A percentile compares a stretch with the other conserved stretches of the same genome.
Conservation (phyloP, 1,140 invertebrate genomes). For the Mesaphorura yosii region DNA sequence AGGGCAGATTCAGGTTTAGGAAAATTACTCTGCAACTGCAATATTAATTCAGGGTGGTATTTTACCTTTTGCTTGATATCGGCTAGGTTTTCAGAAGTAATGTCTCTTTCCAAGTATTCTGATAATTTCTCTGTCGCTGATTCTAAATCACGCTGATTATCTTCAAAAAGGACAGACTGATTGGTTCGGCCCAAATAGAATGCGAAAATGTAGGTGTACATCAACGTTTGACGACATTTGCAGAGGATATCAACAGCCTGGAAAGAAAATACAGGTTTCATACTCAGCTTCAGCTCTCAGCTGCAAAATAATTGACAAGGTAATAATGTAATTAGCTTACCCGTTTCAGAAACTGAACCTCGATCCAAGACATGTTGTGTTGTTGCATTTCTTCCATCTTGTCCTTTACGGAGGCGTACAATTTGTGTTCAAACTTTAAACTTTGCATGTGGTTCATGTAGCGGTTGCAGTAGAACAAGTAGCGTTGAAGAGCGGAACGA, state of each 20-base stretch:
- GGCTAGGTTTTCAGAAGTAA: slow-evolving; percentile 90
- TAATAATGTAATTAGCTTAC: slow-evolving; percentile 2
- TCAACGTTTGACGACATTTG: slow-evolving; percentile 91
- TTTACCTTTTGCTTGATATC: slow-evolving; percentile 96
- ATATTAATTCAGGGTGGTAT: background rate
- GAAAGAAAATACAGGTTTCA: slow-evolving; percentile 5
- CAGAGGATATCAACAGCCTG: slow-evolving; percentile 90
- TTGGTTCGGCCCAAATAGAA: slow-evolving; percentile 97
- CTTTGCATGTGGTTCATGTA: slow-evolving; percentile 99
- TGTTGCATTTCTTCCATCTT: slow-evolving; percentile 99
- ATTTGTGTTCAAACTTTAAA: slow-evolving; percentile 92
- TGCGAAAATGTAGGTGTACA: slow-evolving; percentile 99
- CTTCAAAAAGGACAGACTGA: slow-evolving; percentile 87
- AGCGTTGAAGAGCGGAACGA: slow-evolving; percentile 77
- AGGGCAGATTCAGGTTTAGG: background rate
- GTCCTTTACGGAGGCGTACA: slow-evolving; percentile 83
- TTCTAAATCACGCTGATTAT: slow-evolving; percentile 97
- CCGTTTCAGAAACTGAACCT: slow-evolving; percentile 95
- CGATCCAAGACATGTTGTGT: slow-evolving; percentile 99
- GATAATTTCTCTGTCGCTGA: slow-evolving; percentile 91
- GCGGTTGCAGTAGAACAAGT: slow-evolving; percentile 96
- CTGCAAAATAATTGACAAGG: too few species aligned
- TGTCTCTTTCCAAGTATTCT: slow-evolving; percentile 95
- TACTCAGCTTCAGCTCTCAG: background rate
- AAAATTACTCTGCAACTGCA: slow-evolving; percentile 1